Conservation (phyloP, 2,797 vertebrate species). For the Phalloptychus januarius region DNA sequence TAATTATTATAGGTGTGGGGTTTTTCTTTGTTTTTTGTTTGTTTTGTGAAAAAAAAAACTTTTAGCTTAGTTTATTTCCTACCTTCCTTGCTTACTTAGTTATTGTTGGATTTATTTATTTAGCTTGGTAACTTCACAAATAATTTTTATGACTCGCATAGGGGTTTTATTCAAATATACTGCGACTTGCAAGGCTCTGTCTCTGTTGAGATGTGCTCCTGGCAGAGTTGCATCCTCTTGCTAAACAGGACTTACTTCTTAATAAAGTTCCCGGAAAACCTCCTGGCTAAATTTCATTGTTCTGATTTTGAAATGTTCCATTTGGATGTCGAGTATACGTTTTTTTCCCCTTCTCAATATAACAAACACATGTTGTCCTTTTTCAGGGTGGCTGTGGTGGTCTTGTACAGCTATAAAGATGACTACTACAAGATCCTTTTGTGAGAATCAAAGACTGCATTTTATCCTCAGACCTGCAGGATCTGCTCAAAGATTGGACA, state of each 20-base stretch:
- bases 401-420: constrained; percentile 94
- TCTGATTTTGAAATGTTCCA: constrained; percentile 26
- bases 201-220: background rate
- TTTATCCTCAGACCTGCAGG: constrained; percentile 23
- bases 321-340: constrained; percentile 5
- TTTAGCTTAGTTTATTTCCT: background rate
- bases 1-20: background rate
- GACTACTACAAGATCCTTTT: constrained; percentile 95
- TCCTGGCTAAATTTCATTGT: constrained; percentile 12
- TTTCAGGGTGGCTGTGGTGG: constrained; percentile 88
- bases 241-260: background rate
- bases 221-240: constrained; percentile 7
- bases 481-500: constrained; percentile 10
- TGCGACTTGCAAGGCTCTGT: constrained; percentile 1
- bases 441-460: constrained; percentile 64
- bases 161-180: background rate
- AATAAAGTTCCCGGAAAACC: constrained; percentile 27
- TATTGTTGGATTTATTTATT: background rate
- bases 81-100: background rate
- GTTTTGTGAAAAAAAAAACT: background rate
- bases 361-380: constrained; percentile 45
- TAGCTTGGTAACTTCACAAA: background rate
- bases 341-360: constrained; percentile 1
- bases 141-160: background rate
- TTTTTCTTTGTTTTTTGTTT: background rate